Evolutionary conservation across 35 echinoderm and acorn worm species (phyloP), one percentile per base, ranked within the genome.

Genomic region (Apostichopus californicus): DNA sequence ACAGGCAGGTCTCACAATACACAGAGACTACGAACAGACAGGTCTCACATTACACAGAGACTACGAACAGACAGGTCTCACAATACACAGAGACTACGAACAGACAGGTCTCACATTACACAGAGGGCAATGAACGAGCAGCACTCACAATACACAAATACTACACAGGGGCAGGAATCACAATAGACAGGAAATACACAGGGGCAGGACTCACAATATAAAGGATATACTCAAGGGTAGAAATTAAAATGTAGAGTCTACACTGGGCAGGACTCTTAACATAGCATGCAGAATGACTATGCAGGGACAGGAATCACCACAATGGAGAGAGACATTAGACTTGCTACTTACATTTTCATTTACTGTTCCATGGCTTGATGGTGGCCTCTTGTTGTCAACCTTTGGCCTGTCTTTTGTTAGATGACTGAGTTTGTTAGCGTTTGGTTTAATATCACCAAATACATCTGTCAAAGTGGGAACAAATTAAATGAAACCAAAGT

Each of bases 351-450:
- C 86, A 66, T 89, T 89, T 72, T 89, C 86, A 54, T 89, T 89
- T 28, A 71, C 86, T 65, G 86, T 54, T 89, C 86, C 86, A 15
- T 72, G 86, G 18, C 55, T 91, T 56, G 89, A 79, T 53, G 89
- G 89, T 68, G 89, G 89, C 52, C 89, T 91, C 59, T 79, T 91
- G 54, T 91, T 91, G 4, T 91, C 89, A 68, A 79, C 13, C 89
- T 91, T 91, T 77, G 89, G 89, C 54, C 89, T 91, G 73, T 91
- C 77, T 59, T 77, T 91, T 15, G 89, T 91, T 5, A 73, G 72
- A 79, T 91, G 89, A 54, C 22, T 91, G 56, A 91, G 89, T 60
- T 60, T 79, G 59, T 18, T 64, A 65, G 86, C 1, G 7, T 14
- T 89, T 66, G 86, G 63, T 89, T 89, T 89, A 21, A 89, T 20